Conservation (phyloP, 2,797 vertebrate genomes). For the Scarus forsteni region DNA sequence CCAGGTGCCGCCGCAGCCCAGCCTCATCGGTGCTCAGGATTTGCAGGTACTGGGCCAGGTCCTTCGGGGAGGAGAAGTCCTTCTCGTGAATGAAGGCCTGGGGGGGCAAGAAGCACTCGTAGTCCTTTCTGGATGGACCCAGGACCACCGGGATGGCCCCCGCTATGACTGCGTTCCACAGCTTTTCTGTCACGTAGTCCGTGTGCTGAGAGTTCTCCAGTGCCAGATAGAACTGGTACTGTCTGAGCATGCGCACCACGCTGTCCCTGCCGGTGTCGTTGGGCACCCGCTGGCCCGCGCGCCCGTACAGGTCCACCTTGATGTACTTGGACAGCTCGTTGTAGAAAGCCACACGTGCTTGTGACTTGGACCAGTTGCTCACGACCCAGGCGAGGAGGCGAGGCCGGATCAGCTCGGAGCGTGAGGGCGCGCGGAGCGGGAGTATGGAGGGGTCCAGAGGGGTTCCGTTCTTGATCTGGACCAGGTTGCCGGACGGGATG, state of each 20-base stretch:
- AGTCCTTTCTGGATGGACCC: conserved; percentile 90
- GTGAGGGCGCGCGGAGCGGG: conserved; percentile 7
- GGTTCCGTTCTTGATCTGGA: conserved; percentile 21
- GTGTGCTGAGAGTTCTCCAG: conserved; percentile 95
- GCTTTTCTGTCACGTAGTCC: conserved; percentile 96
- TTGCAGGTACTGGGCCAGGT: conserved; percentile 89
- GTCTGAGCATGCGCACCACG: conserved; percentile 80
- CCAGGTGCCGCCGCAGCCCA: conserved; percentile 86
- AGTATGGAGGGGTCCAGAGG: not conserved
- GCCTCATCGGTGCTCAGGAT: conserved; percentile 83
- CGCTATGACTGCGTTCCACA: conserved; percentile 92
- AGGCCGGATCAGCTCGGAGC: conserved; percentile 41
- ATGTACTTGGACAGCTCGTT: conserved; percentile 82
- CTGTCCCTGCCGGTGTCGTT: conserved; percentile 50
- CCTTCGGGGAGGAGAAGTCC: conserved; percentile 87
- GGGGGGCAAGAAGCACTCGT: conserved; percentile 91
- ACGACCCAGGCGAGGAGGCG: conserved; percentile 92
- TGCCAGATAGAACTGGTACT: conserved; percentile 95
- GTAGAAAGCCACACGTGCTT: conserved; percentile 89
- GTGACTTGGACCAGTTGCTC: conserved; percentile 92
- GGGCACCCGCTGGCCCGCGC: conserved; percentile 72
- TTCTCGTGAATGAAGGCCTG: conserved; percentile 94
- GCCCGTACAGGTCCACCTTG: conserved; percentile 88
- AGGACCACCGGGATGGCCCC: conserved; percentile 91
- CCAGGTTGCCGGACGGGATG: conserved; percentile 91